Evolutionary conservation across 1,140 invertebrate species (phyloP), one percentile per base, ranked within the genome.

Genomic region (Mylabris phalerata): DNA sequence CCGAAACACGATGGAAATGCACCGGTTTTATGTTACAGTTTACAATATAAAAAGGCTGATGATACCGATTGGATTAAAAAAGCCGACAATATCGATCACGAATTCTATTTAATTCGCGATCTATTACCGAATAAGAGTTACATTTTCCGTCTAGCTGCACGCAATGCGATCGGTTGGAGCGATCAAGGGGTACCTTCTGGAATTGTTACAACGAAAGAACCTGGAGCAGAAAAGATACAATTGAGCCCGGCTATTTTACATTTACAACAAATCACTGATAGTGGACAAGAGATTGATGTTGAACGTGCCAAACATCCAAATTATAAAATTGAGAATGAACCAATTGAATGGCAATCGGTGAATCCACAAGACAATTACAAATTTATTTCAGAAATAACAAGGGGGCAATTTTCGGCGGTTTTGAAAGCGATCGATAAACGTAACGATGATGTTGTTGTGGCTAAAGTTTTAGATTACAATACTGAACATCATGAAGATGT

Each of bases 91-190:
- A 94, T 98, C 46, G 90, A 93, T 70, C 92, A 98, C 67, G 95
- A 98, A 72, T 95, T 94, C 73, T 96, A 87, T 67, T 73, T 97
- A 0, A 79, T 98, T 0, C 81, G 83, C 62, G 82, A 88, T 60
- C 79, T 99, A 2, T 74, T 82, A 59, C 84, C 91, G 0, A 82
- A 87, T 50, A 88, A 85, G 1, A 84, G 82, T 54, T 97, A 98
- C 73, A 84, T 92, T 51, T 98, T 98, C 77, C 80, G 95, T 50
- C 75, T 98, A 6, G 84, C 89, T 2, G 92, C 93, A 0, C 82
- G 84, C 50, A 99, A 98, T 75, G 84, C 85, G 39, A 93, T 98
- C 69, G 95, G 95, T n/a, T 93, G 91, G 90, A 89, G 90, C 69
- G 87, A 89, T 49, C 82, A 84, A 61, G 87, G 90, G 44, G 85